Base-by-base conservation (phyloP, 2,888 invertebrate genomes). In the Polyploca ridens region DNA sequence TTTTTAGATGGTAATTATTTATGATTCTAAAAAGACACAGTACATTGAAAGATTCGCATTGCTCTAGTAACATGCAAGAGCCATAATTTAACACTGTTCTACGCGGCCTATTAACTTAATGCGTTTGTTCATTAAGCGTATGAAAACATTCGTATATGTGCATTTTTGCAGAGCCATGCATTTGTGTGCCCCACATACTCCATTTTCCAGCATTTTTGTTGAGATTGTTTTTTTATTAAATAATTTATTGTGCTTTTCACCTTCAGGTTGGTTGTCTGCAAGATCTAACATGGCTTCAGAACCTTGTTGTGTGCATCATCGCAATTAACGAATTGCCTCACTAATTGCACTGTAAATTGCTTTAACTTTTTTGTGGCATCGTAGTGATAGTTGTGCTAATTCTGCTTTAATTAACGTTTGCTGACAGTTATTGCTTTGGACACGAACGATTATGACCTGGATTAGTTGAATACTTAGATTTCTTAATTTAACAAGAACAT, bases 301-400 rank as follows among this genome's bases (percentile, higher is more conserved):
- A 54, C 19, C n/a, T 19, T 8, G n/a, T 46, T 46, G 59, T 38
- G 38, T 60, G 16, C 14, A 38, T 16, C 59, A 35, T 35, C 59
- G 38, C 59, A 38, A 38, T 38, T 38, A 60, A 35, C 35, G 59
- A 60, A 38, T 19, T 38, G 16, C 59, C n/a, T 19, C 59, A 35
- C 59, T 60, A 60, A 60, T 60, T 60, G 38, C 33, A 16, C 59
- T 60, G 16, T 19, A 60, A 60, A 60, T 60, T 60, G 59, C 59
- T 60, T 59, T 60, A 60, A 60, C 38, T 60, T 60, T 46, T 38
- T 60, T 38, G 59, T 38, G n/a, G 14, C 38, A 19, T 38, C 16
- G 38, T 38, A 33, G 19, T 59, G 59, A 35, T 59, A n/a, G 16
- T 54, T 54, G 54, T 59, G 27, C 59, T 60, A 60, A 60, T 60